Base-by-base conservation (phyloP, 1,140 invertebrate genomes). In the Scaptomyza hsui region DNA sequence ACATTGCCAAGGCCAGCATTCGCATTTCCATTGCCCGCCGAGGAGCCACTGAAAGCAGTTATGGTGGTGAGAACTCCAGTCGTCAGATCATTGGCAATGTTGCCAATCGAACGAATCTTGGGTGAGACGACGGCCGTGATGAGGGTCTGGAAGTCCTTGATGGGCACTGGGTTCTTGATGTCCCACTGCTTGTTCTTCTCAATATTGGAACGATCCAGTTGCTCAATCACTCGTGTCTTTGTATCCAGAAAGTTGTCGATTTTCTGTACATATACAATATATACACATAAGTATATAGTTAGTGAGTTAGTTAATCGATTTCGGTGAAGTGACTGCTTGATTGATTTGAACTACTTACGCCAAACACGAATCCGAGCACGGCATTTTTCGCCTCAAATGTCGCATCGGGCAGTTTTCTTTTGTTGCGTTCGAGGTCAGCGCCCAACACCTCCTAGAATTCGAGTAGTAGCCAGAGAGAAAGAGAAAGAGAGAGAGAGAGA, bases 361-460 rank as follows among this genome's bases (percentile, higher is more conserved):
- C 94, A 85, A 96, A 96, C 0, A 96, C 95, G 91, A 96, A 95
- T 88, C 95, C 95, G 72, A 96, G 92, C 51, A 96, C 92, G 6
- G 95, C 95, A 89, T 96, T 96, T 82, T 95, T 95, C 68, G 95
- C 93, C 73, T 95, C 95, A 69, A 94, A 94, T 83, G 94, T 95
- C 70, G 94, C 92, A 75, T 94, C 91, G 64, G 94, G 94, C 72
- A 96, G 93, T 92, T 95, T 95, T 91, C 95, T 93, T 90, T 95
- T 96, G 79, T 95, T 95, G 67, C 95, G 92, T 69, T 93, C 92
- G 39, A 90, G 63, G 29, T 73, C 79, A 49, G 71, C 89, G 55
- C 74, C 76, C 55, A 80, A 76, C 49, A 80, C 78, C 70, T 78
- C 91, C 91, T 89, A 90, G 53, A 75, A 88, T 55, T 48, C 24